phyloP scores from a whole-genome alignment of 2,797 vertebrate genomes.

The Eidolon dupreanum region DNA sequence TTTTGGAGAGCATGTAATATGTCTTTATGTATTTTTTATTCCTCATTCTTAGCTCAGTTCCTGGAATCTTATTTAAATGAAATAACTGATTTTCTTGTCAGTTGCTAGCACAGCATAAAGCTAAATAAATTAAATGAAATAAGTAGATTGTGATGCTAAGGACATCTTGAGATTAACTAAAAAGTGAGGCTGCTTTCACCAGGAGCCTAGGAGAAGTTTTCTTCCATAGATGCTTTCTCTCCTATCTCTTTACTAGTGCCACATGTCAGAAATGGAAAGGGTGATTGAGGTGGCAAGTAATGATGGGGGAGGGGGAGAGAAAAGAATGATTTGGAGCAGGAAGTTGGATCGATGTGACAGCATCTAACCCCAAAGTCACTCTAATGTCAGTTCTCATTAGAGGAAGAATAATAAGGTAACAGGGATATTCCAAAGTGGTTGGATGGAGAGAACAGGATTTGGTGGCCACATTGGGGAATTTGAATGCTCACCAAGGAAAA shows the following conservation, averaged over 20 bases:
- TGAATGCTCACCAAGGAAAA: background rate
- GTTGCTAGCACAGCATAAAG: background rate
- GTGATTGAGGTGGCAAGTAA: background rate
- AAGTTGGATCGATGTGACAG: background rate
- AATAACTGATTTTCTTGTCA: slow-evolving; percentile 41
- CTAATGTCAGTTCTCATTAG: background rate
- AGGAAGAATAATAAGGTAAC: background rate
- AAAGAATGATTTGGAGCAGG: background rate
- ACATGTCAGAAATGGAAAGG: background rate
- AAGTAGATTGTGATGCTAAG: background rate
- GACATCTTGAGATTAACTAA: background rate
- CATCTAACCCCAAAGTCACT: background rate
- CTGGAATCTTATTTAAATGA: slow-evolving; percentile 30
- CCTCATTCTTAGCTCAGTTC: background rate
- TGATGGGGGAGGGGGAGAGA: background rate
- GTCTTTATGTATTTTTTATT: background rate
- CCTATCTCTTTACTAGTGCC: fast-evolving
- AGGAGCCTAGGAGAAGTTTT: background rate
- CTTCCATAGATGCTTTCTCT: background rate
- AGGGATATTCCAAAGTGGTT: background rate
- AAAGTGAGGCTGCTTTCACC: background rate
- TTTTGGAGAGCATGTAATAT: background rate
- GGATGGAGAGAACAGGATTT: too few relatives aligned
- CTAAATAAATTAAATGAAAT: slow-evolving; percentile 45
- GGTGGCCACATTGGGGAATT: background rate